These are phyloP conservation scores for Spea multiplicata DNA, from an alignment of 2,113 vertebrate genomes.

Conservation along the genomic window DNA sequence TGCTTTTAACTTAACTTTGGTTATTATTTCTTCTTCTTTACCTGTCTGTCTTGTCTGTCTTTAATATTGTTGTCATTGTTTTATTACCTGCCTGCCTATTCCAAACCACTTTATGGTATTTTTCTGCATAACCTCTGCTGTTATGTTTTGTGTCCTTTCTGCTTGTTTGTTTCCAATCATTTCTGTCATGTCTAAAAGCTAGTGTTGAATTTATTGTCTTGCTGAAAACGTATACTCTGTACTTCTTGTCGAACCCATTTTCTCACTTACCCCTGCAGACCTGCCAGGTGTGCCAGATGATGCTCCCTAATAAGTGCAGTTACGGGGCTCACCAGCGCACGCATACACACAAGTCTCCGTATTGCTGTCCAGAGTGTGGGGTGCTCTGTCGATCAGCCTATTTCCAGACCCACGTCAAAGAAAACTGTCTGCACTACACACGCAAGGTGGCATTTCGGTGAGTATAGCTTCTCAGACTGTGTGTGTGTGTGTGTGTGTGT, in stretches of 20 bases:
- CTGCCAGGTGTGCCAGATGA: constrained; percentile 89
- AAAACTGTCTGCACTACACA: constrained; percentile 93
- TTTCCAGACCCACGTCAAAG: constrained; percentile 93
- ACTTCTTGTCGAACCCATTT: not conserved
- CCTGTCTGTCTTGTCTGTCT: too few relatives aligned
- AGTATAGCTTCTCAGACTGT: constrained; percentile 45
- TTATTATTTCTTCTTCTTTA: too few relatives aligned
- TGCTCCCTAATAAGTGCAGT: constrained; percentile 94
- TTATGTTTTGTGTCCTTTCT: not conserved
- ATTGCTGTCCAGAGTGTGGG: constrained; percentile 92
- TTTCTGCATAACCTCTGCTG: too few relatives aligned
- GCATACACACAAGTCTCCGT: constrained; percentile 90
- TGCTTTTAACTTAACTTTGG: too few relatives aligned
- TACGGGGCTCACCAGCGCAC: constrained; percentile 87
- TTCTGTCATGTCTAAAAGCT: not conserved
- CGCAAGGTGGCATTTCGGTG: constrained; percentile 92
- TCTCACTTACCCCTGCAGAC: constrained; percentile 64
- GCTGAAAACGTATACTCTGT: not conserved
- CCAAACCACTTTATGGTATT: too few relatives aligned
- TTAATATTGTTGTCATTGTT: too few relatives aligned
- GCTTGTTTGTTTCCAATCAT: not conserved
- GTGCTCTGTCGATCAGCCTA: constrained; percentile 84
- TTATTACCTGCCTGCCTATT: too few relatives aligned
- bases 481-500: not conserved
- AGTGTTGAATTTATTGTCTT: not conserved